Conservation (phyloP, 2,888 invertebrate genomes). For the Geophilus truncorum region DNA sequence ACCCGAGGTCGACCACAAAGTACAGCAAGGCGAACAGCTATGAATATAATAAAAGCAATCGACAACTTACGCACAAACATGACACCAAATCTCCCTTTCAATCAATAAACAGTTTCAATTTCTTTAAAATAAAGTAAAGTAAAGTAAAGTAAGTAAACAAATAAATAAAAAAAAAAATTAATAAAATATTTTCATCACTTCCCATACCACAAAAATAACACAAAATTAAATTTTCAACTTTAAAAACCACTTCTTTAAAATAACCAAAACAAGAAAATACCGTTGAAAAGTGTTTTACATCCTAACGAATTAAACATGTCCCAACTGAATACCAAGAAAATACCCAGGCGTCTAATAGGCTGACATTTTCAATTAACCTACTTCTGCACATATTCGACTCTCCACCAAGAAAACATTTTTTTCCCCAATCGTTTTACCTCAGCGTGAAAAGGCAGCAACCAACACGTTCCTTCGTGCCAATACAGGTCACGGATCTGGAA, state of each 20-base stretch:
- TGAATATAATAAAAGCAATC: background rate
- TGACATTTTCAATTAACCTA: conserved; percentile 28
- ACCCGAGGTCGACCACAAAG: background rate
- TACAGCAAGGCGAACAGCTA: background rate
- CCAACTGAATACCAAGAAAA: background rate
- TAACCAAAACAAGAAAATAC: no score
- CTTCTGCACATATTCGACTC: conserved; percentile 5
- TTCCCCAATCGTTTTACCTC: background rate
- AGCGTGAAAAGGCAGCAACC: conserved; percentile 25
- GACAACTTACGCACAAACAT: background rate
- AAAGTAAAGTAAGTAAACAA: no score
- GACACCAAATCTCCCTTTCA: no score
- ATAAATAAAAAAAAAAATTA: no score
- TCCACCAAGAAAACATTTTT: background rate
- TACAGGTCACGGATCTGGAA: conserved; percentile 30
- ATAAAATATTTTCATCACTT: no score
- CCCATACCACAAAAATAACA: no score
- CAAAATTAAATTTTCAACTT: no score
- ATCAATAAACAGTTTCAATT: no score
- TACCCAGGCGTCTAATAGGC: background rate
- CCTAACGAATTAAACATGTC: no score
- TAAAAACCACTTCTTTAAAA: no score
- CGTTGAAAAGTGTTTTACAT: no score
- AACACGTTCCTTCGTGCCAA: conserved; percentile 20
- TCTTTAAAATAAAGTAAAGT: background rate